Base-by-base conservation (phyloP, 2,797 vertebrate genomes). In the Momotus momota region DNA sequence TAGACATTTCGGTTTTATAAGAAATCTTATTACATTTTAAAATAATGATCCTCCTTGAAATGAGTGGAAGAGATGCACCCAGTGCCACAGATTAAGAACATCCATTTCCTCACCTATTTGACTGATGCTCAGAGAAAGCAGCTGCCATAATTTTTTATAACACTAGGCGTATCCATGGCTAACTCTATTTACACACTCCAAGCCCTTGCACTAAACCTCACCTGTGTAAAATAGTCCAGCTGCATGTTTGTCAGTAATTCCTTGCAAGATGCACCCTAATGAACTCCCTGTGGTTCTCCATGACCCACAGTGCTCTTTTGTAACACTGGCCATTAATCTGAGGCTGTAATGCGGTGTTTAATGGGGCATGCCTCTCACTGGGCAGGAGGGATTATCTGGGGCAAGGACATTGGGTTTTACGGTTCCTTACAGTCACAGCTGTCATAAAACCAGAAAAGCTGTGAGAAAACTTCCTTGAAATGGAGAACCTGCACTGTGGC, bases 101-200 rank as follows among this genome's bases (percentile, higher is more conserved):
- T 82, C 60, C 93, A 20, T 81, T 89, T 81, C 38, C 82, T 90
- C 57, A 69, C 27, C 35, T 86, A 27, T 90, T 91, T 95, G 71
- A 60, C 52, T 35, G 35, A 66, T 46, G 43, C n/a, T 81, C 45
- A 51, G 45, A 67, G 88, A 77, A 70, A 87, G 43, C 31, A 93
- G 66, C 70, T 86, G 60, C 70, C 81, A 40, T 88, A 52, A n/a
- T 21, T 80, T 88, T 86, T 58, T 70, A 14, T 52, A 61, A 62
- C 3, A 4, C 29, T 23, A 35, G 73, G 57, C 43, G 13, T 31
- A 46, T 23, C 0, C 11, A 46, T 79, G 22, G 66, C 78, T 72
- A 83, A 52, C 31, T 81, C 58, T 71, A 27, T 58, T 91, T 82
- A 46, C 54, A 72, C 51, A 86, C 14, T 17, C 55, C 74, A 62